A percentile compares a stretch with the other conserved stretches of the same genome.
Evolutionary conservation across 2,113 vertebrate genomes (phyloP).

Genomic region (Mormyrus lacerda): DNA sequence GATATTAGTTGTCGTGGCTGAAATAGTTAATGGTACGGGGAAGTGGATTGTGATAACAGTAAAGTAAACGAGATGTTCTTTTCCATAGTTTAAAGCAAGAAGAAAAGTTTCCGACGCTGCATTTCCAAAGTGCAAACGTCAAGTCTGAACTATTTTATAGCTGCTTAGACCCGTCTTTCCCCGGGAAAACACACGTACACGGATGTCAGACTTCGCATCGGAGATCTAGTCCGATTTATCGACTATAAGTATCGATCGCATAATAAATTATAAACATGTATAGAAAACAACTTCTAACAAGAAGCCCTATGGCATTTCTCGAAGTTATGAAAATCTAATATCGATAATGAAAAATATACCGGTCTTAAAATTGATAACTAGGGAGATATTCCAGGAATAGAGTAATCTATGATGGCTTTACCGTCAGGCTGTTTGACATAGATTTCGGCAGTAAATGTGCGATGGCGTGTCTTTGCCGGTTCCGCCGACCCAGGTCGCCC

Average conservation of each 20-base stretch:
- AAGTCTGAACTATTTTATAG: neutral
- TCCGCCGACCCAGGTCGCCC: neutral
- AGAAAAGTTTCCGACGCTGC: constrained; percentile 12
- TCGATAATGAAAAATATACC: neutral
- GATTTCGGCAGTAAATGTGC: neutral
- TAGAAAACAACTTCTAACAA: neutral
- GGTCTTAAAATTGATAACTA: neutral
- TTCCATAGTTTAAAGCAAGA: constrained; percentile 9
- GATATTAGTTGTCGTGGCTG: neutral
- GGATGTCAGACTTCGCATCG: constrained; percentile 5
- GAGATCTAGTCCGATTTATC: constrained; percentile 22
- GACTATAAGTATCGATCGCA: neutral
- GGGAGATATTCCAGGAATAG: constrained; percentile 20
- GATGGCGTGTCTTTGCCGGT: neutral
- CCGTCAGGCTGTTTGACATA: neutral
- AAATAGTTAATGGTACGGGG: neutral
- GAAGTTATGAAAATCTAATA: neutral
- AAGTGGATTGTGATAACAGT: neutral
- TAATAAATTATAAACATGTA: neutral
- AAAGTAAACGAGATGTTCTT: neutral
- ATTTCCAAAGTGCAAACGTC: neutral
- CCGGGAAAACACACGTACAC: neutral
- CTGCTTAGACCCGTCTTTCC: neutral
- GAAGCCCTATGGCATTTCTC: neutral
- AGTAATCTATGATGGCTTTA: constrained; percentile 25